Evolutionary conservation across 2,888 invertebrate species (phyloP), one percentile per base, ranked within the genome.

Genomic region (Seira musarum): DNA sequence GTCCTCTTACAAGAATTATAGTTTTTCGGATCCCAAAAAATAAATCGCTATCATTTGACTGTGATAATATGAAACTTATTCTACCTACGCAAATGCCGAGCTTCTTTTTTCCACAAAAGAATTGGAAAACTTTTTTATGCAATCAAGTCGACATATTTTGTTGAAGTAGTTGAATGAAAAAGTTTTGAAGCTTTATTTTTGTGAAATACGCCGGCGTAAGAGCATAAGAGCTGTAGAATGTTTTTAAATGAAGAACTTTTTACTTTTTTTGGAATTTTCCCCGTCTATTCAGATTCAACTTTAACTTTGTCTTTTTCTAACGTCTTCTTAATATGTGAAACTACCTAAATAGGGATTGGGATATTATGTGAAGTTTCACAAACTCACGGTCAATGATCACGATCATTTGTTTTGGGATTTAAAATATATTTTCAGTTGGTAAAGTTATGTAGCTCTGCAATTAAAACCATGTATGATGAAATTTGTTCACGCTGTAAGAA

Each of bases 321-420:
- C n/a, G n/a, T n/a, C n/a, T n/a, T n/a, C n/a, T n/a, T n/a, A n/a
- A n/a, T n/a, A n/a, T n/a, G n/a, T n/a, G n/a, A n/a, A n/a, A n/a
- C n/a, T n/a, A n/a, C n/a, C n/a, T n/a, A n/a, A n/a, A n/a, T n/a
- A n/a, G n/a, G n/a, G n/a, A n/a, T n/a, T n/a, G n/a, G n/a, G n/a
- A n/a, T n/a, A n/a, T n/a, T n/a, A n/a, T n/a, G n/a, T n/a, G n/a
- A n/a, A n/a, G n/a, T n/a, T n/a, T n/a, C n/a, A n/a, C n/a, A n/a
- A n/a, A n/a, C n/a, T 57, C 57, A 40, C 57, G 10, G 57, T 57
- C n/a, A 57, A 17, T 57, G 57, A 57, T 57, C 17, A 57, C 40
- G n/a, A n/a, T 57, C 17, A 57, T n/a, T 57, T 57, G 3, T 15
- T 57, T 57, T 5, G n/a, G 8, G 57, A 57, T 57, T n/a, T n/a